Conservation (phyloP, 92 coral and sea anemone species). For the Epizoanthus scotinus region DNA sequence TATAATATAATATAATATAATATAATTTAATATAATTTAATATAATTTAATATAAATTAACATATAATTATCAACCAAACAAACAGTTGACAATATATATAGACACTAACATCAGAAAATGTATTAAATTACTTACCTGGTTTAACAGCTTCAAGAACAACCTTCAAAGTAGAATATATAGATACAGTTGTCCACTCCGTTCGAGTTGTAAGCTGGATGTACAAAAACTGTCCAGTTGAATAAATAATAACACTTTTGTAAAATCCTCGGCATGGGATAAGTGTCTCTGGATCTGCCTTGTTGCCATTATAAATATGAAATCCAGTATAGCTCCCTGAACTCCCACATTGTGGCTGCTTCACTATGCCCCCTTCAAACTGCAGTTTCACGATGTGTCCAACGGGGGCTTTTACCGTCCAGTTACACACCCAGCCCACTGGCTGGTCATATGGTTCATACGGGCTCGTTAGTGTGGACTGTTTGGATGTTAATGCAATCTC, state of each 20-base stretch:
- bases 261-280: background rate
- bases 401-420: conserved; percentile 9
- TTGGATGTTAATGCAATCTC: background rate
- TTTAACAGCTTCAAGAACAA: background rate
- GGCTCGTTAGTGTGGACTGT: background rate
- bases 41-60: too few species aligned
- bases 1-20: too few species aligned
- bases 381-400: conserved; percentile 11
- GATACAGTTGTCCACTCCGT: background rate
- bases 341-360: background rate
- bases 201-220: conserved; percentile 17
- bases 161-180: background rate
- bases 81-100: too few species aligned
- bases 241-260: background rate
- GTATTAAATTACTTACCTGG: background rate
- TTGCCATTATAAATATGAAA: conserved; percentile 16
- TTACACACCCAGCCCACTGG: conserved; percentile 24
- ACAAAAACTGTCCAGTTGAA: conserved; percentile 2
- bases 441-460: background rate
- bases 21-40: too few species aligned
- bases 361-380: background rate
- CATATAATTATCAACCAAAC: too few species aligned
- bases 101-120: too few species aligned
- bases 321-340: background rate
- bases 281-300: background rate